Evolutionary conservation across 2,888 invertebrate genomes (phyloP).

Genomic region (Patella pellucida): DNA sequence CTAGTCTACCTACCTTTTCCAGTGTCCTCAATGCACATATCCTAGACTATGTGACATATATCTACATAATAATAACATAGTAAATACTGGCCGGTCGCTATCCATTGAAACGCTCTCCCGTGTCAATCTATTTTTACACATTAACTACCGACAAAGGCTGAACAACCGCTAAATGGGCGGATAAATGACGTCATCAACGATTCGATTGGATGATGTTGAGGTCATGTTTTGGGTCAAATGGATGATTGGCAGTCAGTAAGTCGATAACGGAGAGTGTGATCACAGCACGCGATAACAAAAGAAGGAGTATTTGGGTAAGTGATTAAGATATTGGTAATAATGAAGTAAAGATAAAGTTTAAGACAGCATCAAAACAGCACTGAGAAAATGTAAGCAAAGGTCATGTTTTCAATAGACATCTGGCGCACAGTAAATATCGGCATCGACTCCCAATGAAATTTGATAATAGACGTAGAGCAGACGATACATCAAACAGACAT

Average conservation of each 20-base stretch:
- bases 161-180: conserved; percentile 24
- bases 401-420: too few relatives aligned
- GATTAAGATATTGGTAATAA: neutral
- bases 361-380: too few relatives aligned
- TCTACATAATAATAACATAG: neutral
- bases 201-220: conserved; percentile 20
- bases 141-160: conserved; percentile 18
- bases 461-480: too few relatives aligned
- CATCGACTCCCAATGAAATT: too few relatives aligned
- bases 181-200: conserved; percentile 15
- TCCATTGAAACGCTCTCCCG: conserved; percentile 4
- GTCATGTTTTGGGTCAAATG: conserved; percentile 8
- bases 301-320: neutral
- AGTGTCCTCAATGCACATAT: neutral
- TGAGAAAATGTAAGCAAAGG: too few relatives aligned
- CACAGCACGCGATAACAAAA: neutral
- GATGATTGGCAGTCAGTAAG: conserved; percentile 18
- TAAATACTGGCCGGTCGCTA: conserved; percentile 3
- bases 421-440: too few relatives aligned
- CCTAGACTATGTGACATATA: neutral
- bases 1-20: neutral
- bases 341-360: too few relatives aligned
- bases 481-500: too few relatives aligned
- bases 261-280: neutral
- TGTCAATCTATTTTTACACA: conserved; percentile 24